Base-by-base conservation (phyloP, 2,113 vertebrate genomes). In the Atractosteus spatula region DNA sequence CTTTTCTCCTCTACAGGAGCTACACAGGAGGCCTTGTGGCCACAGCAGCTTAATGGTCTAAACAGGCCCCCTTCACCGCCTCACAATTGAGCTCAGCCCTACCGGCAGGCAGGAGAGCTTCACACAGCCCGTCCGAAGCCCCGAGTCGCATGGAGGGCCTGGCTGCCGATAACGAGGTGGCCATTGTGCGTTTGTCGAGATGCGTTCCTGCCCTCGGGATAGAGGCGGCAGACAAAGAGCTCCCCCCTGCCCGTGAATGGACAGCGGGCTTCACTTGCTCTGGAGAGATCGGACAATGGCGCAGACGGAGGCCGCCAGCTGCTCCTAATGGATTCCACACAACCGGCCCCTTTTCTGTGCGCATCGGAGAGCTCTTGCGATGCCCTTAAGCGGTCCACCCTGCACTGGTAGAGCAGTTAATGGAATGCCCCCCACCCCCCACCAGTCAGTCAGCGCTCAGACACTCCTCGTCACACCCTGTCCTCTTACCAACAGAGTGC, bases 31-130 rank as follows among this genome's bases (percentile, higher is more conserved):
- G 8, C 64, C 64, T 66, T 13, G 64, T 7, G 43, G 7, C 56
- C 7, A 73, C 56, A 4, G 14, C 41, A 29, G 42, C 17, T 64
- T 67, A 73, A 73, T 73, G 71, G 65, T 29, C 29, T 29, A 47
- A 29, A n/a, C 56, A n/a, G 44, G 64, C 14, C 47, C 41, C 43
- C 54, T 41, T 29, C 7, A 1, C 54, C 41, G 11, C 63, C 17
- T 41, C 13, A 66, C 41, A 11, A 41, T 54, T 14, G 45, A 72
- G 51, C 45, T 63, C 70, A 72, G 47, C 2, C 3, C n/a, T 54
- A 51, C 61, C 17, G 7, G 12, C 3, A 4, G 54, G 67, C 54
- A n/a, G 8, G 55, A 1, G 8, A 10, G 67, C 55, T 17, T 59
- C 57, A 57, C 54, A 59, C 14, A 16, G 12, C 41, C 68, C 42